A percentile compares a stretch with the other conserved stretches of the same genome.
These are phyloP conservation scores for Hyposoter didymator DNA, from an alignment of 2,888 invertebrate genomes.

Conservation along the genomic window DNA sequence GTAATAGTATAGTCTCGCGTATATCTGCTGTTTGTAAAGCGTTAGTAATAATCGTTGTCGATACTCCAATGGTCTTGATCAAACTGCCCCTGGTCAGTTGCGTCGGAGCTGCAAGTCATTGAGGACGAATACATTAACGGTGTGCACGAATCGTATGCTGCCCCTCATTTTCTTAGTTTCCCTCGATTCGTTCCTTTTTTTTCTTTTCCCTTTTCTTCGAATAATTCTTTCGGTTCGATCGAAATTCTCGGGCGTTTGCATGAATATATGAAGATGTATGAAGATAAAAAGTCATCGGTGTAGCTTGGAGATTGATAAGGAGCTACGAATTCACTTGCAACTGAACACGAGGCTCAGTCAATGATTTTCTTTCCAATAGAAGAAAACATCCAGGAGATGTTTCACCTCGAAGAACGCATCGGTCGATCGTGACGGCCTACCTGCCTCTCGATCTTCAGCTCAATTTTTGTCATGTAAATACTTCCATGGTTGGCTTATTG, in stretches of 20 bases:
- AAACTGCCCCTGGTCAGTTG: slow-evolving; percentile 57
- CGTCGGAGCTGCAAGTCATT: slow-evolving; percentile 62
- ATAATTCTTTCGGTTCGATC: not conserved
- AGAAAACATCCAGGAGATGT: slow-evolving; percentile 14
- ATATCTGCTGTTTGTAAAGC: slow-evolving; percentile 55
- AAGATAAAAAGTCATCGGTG: not conserved
- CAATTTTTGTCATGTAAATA: not conserved
- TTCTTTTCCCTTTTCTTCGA: not conserved
- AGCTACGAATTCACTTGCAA: slow-evolving; percentile 50
- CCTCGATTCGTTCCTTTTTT: slow-evolving; percentile 5
- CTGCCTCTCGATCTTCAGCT: slow-evolving; percentile 15
- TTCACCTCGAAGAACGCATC: slow-evolving; percentile 2
- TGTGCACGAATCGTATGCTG: slow-evolving; percentile 66
- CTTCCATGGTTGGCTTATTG: not conserved
- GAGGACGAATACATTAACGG: slow-evolving; percentile 63
- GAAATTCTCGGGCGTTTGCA: not conserved
- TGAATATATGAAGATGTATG: not conserved
- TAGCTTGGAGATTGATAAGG: not conserved
- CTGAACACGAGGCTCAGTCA: slow-evolving; percentile 46
- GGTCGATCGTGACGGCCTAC: not conserved
- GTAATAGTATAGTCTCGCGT: slow-evolving; percentile 5
- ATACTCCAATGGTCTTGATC: slow-evolving; percentile 69
- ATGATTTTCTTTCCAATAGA: slow-evolving; percentile 11
- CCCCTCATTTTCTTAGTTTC: slow-evolving; percentile 28
- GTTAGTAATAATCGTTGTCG: slow-evolving; percentile 77